phyloP scores from a whole-genome alignment of 1,140 invertebrate genomes.

The Magallana gigas region DNA sequence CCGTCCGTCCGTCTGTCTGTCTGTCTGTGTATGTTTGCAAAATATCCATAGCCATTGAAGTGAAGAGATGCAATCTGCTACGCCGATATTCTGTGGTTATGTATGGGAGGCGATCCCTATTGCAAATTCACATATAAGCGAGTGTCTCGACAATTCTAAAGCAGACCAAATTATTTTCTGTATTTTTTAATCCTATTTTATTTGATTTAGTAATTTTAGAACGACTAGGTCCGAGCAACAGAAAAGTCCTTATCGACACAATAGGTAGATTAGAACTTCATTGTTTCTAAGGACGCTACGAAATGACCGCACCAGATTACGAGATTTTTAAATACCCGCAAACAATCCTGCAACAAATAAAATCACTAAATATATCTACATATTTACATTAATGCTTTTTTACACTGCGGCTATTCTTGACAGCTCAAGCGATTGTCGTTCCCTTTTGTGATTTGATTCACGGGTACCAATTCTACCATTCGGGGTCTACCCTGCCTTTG shows the following conservation, averaged over 20 bases:
- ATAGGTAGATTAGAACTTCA: not conserved
- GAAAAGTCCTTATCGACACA: conserved; percentile 8
- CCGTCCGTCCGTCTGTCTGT: too few species aligned
- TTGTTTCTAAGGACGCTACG: conserved; percentile 16
- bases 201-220: not conserved
- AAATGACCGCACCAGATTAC: conserved; percentile 20
- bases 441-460: not conserved
- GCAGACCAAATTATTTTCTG: too few species aligned
- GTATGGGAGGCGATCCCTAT: too few species aligned
- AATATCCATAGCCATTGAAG: too few species aligned
- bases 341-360: conserved; percentile 20
- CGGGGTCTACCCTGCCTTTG: not conserved
- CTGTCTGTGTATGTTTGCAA: too few species aligned
- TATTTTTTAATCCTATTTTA: not conserved
- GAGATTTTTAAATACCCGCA: conserved; percentile 28
- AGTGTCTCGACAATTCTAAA: too few species aligned
- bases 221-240: not conserved
- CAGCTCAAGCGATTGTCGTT: conserved; percentile 5
- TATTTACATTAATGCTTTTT: conserved; percentile 34
- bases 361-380: conserved; percentile 32
- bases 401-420: not conserved
- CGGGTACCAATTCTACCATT: conserved; percentile 20
- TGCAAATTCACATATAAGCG: too few species aligned
- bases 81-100: too few species aligned
- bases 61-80: too few species aligned